Conservation (phyloP, 2,113 vertebrate species). For the Brienomyrus brachyistius region DNA sequence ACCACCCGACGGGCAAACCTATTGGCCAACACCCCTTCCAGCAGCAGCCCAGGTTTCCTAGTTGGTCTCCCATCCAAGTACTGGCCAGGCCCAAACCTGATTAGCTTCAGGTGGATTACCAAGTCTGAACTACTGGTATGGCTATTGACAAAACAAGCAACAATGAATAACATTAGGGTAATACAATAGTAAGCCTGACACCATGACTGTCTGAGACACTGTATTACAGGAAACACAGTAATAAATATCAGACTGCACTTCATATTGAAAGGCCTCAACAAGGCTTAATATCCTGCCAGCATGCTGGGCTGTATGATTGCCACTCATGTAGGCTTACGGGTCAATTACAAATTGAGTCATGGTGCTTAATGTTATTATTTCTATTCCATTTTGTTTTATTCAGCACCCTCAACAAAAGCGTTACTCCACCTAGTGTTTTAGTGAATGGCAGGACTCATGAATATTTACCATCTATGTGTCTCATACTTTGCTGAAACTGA, state of each 20-base stretch:
- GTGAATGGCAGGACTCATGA: not conserved
- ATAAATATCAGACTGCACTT: not conserved
- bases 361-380: not conserved
- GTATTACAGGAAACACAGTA: not conserved
- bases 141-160: not conserved
- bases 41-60: not conserved
- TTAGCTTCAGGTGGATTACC: not conserved
- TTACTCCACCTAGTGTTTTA: conserved; percentile 9
- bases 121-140: not conserved
- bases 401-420: not conserved
- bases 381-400: not conserved
- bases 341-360: conserved; percentile 4
- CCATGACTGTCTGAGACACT: not conserved
- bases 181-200: not conserved
- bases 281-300: not conserved
- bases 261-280: not conserved
- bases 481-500: not conserved
- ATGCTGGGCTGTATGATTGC: not conserved
- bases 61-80: not conserved
- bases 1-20: not conserved
- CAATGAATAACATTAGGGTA: not conserved
- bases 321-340: not conserved
- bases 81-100: not conserved
- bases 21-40: not conserved
- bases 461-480: not conserved